A percentile compares a stretch with the other conserved stretches of the same genome.
Evolutionary conservation across 2,113 vertebrate species (phyloP).

Genomic region (Heterocephalus glaber): DNA sequence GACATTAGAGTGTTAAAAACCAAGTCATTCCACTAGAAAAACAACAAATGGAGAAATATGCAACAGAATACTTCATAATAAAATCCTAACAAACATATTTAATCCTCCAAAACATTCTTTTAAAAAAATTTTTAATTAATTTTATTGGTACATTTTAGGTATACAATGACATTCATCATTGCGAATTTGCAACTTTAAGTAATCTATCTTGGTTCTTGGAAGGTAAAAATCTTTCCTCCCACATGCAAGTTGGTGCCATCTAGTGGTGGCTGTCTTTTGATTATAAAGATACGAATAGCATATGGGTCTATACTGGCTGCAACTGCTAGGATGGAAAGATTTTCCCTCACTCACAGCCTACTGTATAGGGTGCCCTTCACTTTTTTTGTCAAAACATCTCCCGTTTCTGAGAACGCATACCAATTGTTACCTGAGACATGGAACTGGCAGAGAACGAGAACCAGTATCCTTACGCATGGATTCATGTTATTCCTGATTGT

Average conservation of each 20-base stretch:
- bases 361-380: neutral
- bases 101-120: neutral
- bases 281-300: neutral
- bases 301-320: neutral
- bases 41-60: neutral
- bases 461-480: neutral
- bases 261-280: neutral
- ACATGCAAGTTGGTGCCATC: neutral
- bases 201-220: too few species aligned
- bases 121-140: too few species aligned
- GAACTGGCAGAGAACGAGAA: neutral
- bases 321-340: neutral
- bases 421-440: neutral
- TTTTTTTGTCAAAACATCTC: neutral
- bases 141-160: too few species aligned
- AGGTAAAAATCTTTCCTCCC: neutral
- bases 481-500: neutral
- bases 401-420: neutral
- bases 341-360: neutral
- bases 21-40: neutral
- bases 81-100: neutral
- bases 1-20: neutral
- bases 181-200: too few species aligned
- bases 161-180: too few species aligned
- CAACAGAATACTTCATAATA: neutral